Percentiles rank a stretch among this genome's conserved stretches.
Conservation (phyloP, 2,797 vertebrate species). For the Paedocypris micromegethes region DNA sequence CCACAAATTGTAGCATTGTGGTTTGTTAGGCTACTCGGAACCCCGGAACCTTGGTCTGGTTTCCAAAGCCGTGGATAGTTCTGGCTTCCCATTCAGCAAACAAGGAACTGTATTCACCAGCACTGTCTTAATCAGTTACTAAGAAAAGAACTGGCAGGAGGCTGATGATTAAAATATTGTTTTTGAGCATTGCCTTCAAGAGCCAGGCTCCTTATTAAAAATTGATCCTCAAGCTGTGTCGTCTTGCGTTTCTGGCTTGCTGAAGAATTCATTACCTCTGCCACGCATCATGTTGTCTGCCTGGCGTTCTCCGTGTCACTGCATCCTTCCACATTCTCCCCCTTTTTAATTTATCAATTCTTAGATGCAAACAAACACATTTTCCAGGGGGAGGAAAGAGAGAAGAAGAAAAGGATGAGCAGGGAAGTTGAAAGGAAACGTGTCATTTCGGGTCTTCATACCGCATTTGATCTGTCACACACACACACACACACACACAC, state of each 20-base stretch:
- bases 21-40: conserved; percentile 7
- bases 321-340: conserved; percentile 4
- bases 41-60: not conserved
- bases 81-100: not conserved
- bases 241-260: conserved; percentile 40
- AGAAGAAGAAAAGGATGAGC: conserved; percentile 34
- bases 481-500: too few species aligned
- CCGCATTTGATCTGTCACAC: not conserved
- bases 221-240: conserved; percentile 51
- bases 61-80: conserved; percentile 9
- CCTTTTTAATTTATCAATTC: conserved; percentile 36
- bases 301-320: conserved; percentile 26
- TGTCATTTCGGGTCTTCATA: not conserved
- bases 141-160: conserved; percentile 37
- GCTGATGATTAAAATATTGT: conserved; percentile 47
- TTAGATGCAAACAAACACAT: conserved; percentile 47
- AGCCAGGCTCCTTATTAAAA: conserved; percentile 50
- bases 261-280: conserved; percentile 53
- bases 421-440: conserved; percentile 20
- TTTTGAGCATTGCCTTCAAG: conserved; percentile 42
- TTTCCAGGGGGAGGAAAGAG: conserved; percentile 34
- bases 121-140: conserved; percentile 41
- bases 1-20: conserved; percentile 18
- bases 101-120: not conserved
- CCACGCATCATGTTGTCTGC: conserved; percentile 29